Conservation (phyloP, 2,888 invertebrate genomes). For the Azorinus chamasolen region DNA sequence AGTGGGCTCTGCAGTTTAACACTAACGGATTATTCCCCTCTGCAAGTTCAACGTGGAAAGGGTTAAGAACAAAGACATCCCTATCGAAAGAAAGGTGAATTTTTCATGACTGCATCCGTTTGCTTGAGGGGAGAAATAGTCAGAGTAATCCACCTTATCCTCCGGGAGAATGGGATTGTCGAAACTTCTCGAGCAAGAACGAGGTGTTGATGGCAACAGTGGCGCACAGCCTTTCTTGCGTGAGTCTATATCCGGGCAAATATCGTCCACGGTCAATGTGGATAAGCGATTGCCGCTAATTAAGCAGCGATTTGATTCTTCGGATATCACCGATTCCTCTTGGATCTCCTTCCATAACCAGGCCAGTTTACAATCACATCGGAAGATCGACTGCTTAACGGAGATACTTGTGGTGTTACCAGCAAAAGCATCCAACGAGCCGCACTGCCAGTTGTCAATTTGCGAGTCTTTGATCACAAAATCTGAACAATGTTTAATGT, state of each 20-base stretch:
- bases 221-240: conserved; percentile 31
- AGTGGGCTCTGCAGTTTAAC: too few species aligned
- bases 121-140: conserved; percentile 21
- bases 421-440: conserved; percentile 13
- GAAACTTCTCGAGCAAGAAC: conserved; percentile 41
- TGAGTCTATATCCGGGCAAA: conserved; percentile 28
- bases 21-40: too few species aligned
- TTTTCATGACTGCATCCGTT: too few species aligned
- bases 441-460: conserved; percentile 56
- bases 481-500: conserved; percentile 1
- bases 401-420: conserved; percentile 2
- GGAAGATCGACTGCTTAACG: conserved; percentile 21
- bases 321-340: conserved; percentile 22
- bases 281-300: conserved; percentile 10
- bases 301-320: conserved; percentile 17
- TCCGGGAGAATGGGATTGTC: conserved; percentile 36
- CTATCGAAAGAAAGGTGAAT: too few species aligned
- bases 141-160: conserved; percentile 48
- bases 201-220: conserved; percentile 39
- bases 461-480: conserved; percentile 20
- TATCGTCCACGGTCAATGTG: conserved; percentile 1
- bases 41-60: too few species aligned
- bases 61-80: too few species aligned
- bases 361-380: conserved; percentile 42
- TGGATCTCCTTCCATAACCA: conserved; percentile 39